These are phyloP conservation scores for Proisotoma minuta DNA, from an alignment of 2,888 invertebrate species.

Conservation along the genomic window DNA sequence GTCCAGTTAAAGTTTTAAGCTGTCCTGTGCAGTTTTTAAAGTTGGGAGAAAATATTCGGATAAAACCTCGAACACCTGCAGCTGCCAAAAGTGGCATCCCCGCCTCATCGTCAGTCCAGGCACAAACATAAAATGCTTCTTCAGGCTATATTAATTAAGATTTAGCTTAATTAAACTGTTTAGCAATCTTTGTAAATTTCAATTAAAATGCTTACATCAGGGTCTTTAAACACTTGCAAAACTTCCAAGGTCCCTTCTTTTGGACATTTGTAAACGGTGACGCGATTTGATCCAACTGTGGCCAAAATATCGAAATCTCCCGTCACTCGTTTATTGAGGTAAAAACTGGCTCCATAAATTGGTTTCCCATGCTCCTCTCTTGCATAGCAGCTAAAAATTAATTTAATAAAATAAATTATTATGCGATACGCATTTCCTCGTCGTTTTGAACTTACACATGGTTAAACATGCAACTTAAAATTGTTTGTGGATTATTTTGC, in stretches of 20 bases:
- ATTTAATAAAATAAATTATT: too few relatives aligned
- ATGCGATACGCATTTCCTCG: too few relatives aligned
- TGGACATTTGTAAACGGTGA: conserved; percentile 87
- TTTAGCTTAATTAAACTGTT: not conserved
- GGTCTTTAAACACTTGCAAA: conserved; percentile 87
- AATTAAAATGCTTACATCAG: conserved; percentile 62
- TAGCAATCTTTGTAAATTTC: not conserved
- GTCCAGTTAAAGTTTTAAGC: conserved; percentile 83
- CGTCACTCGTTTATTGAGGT: conserved; percentile 75
- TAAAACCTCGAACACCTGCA: conserved; percentile 85
- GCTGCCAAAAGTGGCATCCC: conserved; percentile 81
- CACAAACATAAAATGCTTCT: conserved; percentile 94
- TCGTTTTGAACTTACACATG: too few relatives aligned
- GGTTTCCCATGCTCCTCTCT: conserved; percentile 92
- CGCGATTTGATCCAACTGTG: conserved; percentile 87
- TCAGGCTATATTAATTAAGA: conserved; percentile 61
- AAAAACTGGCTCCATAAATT: conserved; percentile 89
- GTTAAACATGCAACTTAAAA: too few relatives aligned
- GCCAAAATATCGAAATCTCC: conserved; percentile 84
- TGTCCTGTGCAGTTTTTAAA: conserved; percentile 76
- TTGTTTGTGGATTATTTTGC: too few relatives aligned
- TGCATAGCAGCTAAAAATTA: conserved; percentile 63
- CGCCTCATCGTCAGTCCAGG: conserved; percentile 86
- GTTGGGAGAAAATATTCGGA: conserved; percentile 78
- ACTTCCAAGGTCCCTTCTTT: conserved; percentile 76